Conservation (phyloP, 2,888 invertebrate species). For the Petrophora chlorosata region DNA sequence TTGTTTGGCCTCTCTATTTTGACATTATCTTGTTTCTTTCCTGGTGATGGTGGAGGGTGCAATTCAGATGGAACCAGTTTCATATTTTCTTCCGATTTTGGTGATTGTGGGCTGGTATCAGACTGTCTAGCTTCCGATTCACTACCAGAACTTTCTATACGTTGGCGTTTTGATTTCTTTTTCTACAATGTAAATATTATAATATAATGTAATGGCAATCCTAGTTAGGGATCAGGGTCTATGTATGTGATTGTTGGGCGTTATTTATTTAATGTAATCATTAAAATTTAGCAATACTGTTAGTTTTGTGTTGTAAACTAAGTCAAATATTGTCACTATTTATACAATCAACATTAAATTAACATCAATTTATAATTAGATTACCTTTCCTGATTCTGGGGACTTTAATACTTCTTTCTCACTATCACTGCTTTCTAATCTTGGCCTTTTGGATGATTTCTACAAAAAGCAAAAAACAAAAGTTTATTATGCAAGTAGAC, state of each 20-base stretch:
- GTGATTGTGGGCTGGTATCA: constrained; percentile 8
- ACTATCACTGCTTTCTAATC: constrained; percentile 63
- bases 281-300: no score
- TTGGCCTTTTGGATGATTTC: constrained; percentile 59
- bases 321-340: no score
- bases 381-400: constrained; percentile 47
- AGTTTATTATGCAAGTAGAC: no score
- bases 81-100: constrained; percentile 8
- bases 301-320: no score
- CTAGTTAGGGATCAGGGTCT: background rate
- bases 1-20: constrained; percentile 48
- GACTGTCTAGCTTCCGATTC: constrained; percentile 46
- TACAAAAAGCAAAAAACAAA: constrained; percentile 42
- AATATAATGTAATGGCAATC: no score
- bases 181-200: constrained; percentile 46
- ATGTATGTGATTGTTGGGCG: no score
- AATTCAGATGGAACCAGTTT: no score
- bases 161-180: constrained; percentile 64
- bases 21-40: constrained; percentile 34
- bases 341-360: no score
- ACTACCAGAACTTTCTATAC: constrained; percentile 71
- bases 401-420: constrained; percentile 45
- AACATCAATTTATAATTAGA: no score
- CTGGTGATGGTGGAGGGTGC: no score
- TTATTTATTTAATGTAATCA: no score